phyloP scores from a whole-genome alignment of 1,140 invertebrate genomes.

The Trialeurodes vaporariorum region DNA sequence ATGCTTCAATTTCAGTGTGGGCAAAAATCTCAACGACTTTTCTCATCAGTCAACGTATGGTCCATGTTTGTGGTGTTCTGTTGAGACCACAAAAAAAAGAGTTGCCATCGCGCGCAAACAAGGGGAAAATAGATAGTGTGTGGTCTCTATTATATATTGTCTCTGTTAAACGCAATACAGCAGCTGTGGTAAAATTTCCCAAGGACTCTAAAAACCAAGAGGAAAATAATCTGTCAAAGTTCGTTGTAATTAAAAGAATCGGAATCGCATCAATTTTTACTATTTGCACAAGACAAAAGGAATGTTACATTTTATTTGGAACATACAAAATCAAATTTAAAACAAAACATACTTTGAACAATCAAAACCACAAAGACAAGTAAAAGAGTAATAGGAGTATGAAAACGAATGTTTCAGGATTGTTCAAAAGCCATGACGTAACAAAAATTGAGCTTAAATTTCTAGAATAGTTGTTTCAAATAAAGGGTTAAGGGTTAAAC shows the following conservation, averaged over 20 bases:
- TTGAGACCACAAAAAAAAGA: too few relatives aligned
- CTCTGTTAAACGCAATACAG: too few relatives aligned
- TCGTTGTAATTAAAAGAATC: not conserved
- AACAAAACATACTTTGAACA: not conserved
- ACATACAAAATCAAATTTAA: not conserved
- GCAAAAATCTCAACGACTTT: too few relatives aligned
- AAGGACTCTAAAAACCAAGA: not conserved
- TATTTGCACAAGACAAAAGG: too few relatives aligned
- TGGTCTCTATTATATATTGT: too few relatives aligned
- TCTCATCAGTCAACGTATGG: too few relatives aligned
- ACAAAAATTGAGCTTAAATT: not conserved
- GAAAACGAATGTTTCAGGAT: not conserved
- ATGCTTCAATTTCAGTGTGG: too few relatives aligned
- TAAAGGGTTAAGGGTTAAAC: not conserved
- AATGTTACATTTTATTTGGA: not conserved
- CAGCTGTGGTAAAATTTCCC: too few relatives aligned
- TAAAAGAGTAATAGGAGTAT: not conserved
- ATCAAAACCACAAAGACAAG: not conserved
- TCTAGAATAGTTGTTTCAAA: not conserved
- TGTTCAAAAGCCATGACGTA: not conserved
- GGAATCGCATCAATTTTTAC: too few relatives aligned
- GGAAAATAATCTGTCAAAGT: not conserved
- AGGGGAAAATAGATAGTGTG: too few relatives aligned
- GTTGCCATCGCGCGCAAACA: too few relatives aligned
- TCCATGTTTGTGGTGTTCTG: too few relatives aligned